Percentiles rank a stretch among this genome's conserved stretches.
Evolutionary conservation across 1,140 invertebrate species (phyloP).

Genomic region (Belonocnema kinseyi): DNA sequence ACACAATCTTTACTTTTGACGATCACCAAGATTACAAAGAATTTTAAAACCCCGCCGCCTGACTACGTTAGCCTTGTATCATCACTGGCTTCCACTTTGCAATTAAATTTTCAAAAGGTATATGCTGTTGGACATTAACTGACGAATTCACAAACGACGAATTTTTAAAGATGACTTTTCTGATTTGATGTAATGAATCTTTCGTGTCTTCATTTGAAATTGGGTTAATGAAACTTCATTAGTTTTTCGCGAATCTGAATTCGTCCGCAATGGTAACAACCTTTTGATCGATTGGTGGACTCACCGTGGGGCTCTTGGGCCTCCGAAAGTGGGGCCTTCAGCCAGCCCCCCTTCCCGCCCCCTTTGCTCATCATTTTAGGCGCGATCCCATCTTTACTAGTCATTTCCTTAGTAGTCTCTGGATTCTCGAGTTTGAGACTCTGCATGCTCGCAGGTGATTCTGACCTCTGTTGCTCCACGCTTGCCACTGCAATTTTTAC

Average conservation of each 20-base stretch:
- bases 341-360: slow-evolving; percentile 75
- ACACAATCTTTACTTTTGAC: slow-evolving; percentile 60
- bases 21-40: slow-evolving; percentile 76
- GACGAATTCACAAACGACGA: slow-evolving; percentile 47
- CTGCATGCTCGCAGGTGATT: slow-evolving; percentile 72
- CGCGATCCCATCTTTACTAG: slow-evolving; percentile 73
- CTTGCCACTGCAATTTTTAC: slow-evolving; percentile 74
- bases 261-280: slow-evolving; percentile 62
- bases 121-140: slow-evolving; percentile 40
- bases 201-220: not conserved
- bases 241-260: slow-evolving; percentile 34
- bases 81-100: slow-evolving; percentile 67
- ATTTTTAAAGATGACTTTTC: not conserved
- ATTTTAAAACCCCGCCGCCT: slow-evolving; percentile 66
- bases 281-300: slow-evolving; percentile 63
- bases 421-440: slow-evolving; percentile 73
- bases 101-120: slow-evolving; percentile 47
- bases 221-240: not conserved
- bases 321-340: slow-evolving; percentile 74
- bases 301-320: slow-evolving; percentile 79
- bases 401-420: slow-evolving; percentile 73
- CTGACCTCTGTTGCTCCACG: slow-evolving; percentile 74
- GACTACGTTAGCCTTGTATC: slow-evolving; percentile 69
- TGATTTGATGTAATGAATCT: not conserved
- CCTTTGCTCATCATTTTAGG: slow-evolving; percentile 75